Percentiles rank a stretch among this genome's conserved stretches.
These are phyloP conservation scores for Spongia lamella DNA, from an alignment of 37 sponge, comb jelly and placozoan species.

Conservation along the genomic window DNA sequence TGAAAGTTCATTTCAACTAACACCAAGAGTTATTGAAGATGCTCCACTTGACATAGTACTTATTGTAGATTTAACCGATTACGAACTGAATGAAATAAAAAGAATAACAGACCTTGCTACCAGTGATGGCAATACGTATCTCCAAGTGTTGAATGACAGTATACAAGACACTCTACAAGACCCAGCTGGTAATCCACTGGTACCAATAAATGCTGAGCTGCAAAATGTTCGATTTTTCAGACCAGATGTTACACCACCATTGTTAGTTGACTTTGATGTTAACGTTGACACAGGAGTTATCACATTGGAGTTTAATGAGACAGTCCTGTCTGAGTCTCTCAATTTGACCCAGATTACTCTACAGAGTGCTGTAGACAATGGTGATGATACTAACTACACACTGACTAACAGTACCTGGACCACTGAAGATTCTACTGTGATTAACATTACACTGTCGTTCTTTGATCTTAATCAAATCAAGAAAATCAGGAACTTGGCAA, in stretches of 20 bases:
- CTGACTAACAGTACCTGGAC: constrained; percentile 55
- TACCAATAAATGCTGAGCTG: constrained; percentile 37
- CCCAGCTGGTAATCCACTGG: constrained; percentile 26
- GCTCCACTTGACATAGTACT: constrained; percentile 1
- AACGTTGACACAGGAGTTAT: constrained; percentile 63
- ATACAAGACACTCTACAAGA: constrained; percentile 46
- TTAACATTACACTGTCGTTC: constrained; percentile 56
- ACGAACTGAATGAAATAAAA: constrained; percentile 80
- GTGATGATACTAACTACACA: constrained; percentile 29
- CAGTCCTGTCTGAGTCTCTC: constrained; percentile 58
- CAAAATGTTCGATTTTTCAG: constrained; percentile 16
- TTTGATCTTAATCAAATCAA: constrained; percentile 85
- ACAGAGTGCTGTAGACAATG: constrained; percentile 28
- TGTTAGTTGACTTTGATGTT: constrained; percentile 54
- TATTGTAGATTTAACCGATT: constrained; percentile 30
- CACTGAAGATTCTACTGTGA: constrained; percentile 59
- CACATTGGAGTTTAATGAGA: constrained; percentile 76
- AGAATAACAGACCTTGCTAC: constrained; percentile 71
- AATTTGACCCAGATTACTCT: constrained; percentile 65
- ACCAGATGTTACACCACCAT: constrained; percentile 65
- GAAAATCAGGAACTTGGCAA: constrained; percentile 66
- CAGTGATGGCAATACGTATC: constrained; percentile 44
- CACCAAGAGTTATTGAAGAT: background rate
- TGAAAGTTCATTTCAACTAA: constrained; percentile 20
- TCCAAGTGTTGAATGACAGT: constrained; percentile 53